Evolutionary conservation across 2,888 invertebrate genomes (phyloP), one percentile per base, ranked within the genome.

Genomic region (Prionchulus punctatus): DNA sequence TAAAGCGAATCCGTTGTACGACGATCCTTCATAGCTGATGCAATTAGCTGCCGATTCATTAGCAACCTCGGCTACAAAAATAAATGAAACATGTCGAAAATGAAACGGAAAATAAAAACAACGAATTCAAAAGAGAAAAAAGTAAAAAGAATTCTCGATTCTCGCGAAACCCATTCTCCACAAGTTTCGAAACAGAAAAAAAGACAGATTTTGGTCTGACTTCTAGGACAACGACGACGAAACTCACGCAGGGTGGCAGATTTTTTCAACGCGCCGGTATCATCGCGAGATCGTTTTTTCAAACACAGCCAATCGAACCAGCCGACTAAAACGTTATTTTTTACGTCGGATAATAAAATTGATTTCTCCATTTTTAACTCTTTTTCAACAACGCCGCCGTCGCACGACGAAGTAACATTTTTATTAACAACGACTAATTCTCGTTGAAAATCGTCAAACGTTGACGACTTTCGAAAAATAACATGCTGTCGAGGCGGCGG

Each of bases 381-480:
- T n/a, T n/a, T n/a, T n/a, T n/a, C n/a, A n/a, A n/a, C n/a, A n/a
- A n/a, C n/a, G n/a, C n/a, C n/a, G n/a, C n/a, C n/a, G n/a, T n/a
- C n/a, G n/a, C n/a, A n/a, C n/a, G n/a, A n/a, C n/a, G n/a, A n/a
- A n/a, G n/a, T n/a, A n/a, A n/a, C n/a, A n/a, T n/a, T n/a, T n/a
- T 4, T 4, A 51, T 27, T 23, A 23, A 7, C 7, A 23, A 21
- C 7, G n/a, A 7, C 7, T 23, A 49, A 30, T 4, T 31, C 52
- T 49, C 66, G 66, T 27, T 60, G 57, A 57, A 66, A 65, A 54
- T 66, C 64, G 58, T 64, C 64, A 58, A 66, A 66, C 4, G 66
- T 66, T 45, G 67, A 65, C 49, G 65, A 65, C 56, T 66, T 66
- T n/a, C n/a, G n/a, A n/a, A n/a, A n/a, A n/a, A n/a, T n/a, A n/a